A percentile compares a stretch with the other conserved stretches of the same genome.
These are phyloP conservation scores for Drosophila sturtevanti DNA, from an alignment of 1,140 invertebrate genomes.

Conservation along the genomic window DNA sequence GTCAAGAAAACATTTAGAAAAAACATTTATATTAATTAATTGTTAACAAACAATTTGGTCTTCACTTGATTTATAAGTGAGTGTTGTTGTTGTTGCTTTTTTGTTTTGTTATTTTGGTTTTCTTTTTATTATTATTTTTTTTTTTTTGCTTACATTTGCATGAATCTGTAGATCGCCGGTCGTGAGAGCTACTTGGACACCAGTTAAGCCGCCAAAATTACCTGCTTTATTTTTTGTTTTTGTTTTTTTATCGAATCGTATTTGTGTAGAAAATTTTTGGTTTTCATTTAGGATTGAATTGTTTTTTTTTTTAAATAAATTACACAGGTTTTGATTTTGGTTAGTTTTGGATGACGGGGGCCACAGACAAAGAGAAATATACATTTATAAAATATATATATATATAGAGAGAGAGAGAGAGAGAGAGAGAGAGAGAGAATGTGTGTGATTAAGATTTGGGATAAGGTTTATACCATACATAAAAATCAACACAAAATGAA, in stretches of 20 bases:
- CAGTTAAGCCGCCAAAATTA: conserved; percentile 77
- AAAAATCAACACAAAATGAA: neutral
- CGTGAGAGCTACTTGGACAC: conserved; percentile 74
- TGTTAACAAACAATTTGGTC: neutral
- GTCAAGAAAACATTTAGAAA: conserved; percentile 49
- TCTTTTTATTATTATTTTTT: conserved; percentile 41
- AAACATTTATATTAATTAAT: conserved; percentile 65
- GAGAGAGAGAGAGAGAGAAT: conserved; percentile 30
- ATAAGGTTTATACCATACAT: neutral
- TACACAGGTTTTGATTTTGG: conserved; percentile 26
- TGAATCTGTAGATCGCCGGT: conserved; percentile 82
- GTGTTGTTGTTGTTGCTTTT: conserved; percentile 30
- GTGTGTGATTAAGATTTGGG: neutral
- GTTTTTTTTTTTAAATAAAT: too few relatives aligned
- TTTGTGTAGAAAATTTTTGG: conserved; percentile 29
- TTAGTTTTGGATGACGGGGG: conserved; percentile 20
- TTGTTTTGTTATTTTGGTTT: conserved; percentile 25
- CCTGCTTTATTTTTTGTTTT: conserved; percentile 64
- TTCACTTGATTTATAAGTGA: conserved; percentile 21
- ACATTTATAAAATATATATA: neutral
- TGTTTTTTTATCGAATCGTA: conserved; percentile 28
- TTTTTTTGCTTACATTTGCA: conserved; percentile 81
- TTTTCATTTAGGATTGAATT: conserved; percentile 29
- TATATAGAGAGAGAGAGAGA: conserved; percentile 20
- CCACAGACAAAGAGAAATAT: neutral